These are phyloP conservation scores for Cybosia mesomella DNA, from an alignment of 2,888 invertebrate species.

Conservation along the genomic window DNA sequence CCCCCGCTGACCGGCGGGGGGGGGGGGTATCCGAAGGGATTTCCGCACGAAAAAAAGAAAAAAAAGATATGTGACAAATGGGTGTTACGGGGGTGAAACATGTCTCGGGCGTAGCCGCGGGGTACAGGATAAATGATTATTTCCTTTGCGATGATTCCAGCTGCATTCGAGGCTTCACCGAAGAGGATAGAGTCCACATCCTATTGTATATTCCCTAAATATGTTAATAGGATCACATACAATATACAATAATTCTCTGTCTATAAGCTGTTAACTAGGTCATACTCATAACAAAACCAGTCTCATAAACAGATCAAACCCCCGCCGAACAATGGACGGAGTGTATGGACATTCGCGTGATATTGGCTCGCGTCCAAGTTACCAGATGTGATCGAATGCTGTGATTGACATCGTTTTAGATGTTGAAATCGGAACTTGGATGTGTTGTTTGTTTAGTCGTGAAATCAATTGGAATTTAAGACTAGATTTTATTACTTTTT, in stretches of 20 bases:
- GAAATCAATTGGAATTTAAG: background rate
- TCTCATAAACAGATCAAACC: conserved; percentile 34
- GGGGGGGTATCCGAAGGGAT: too few relatives aligned
- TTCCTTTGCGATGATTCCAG: background rate
- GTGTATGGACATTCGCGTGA: conserved; percentile 15
- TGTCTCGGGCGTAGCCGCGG: too few relatives aligned
- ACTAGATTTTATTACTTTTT: background rate
- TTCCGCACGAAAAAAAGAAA: too few relatives aligned
- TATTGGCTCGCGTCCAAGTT: conserved; percentile 42
- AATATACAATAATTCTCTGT: conserved; percentile 1
- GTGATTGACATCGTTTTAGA: conserved; percentile 53
- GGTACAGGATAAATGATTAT: too few relatives aligned
- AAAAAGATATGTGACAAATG: too few relatives aligned
- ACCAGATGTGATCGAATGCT: conserved; percentile 42
- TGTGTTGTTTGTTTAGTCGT: background rate
- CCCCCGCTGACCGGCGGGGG: too few relatives aligned
- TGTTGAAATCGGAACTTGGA: background rate
- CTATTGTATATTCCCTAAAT: background rate
- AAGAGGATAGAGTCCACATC: background rate
- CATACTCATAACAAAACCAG: conserved; percentile 10
- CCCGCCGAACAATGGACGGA: conserved; percentile 29
- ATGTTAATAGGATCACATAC: background rate
- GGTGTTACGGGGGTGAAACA: too few relatives aligned
- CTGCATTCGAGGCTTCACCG: too few relatives aligned
- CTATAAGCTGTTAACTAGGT: background rate